Conservation (phyloP, 2,888 invertebrate species). For the Eupithecia centaureata region DNA sequence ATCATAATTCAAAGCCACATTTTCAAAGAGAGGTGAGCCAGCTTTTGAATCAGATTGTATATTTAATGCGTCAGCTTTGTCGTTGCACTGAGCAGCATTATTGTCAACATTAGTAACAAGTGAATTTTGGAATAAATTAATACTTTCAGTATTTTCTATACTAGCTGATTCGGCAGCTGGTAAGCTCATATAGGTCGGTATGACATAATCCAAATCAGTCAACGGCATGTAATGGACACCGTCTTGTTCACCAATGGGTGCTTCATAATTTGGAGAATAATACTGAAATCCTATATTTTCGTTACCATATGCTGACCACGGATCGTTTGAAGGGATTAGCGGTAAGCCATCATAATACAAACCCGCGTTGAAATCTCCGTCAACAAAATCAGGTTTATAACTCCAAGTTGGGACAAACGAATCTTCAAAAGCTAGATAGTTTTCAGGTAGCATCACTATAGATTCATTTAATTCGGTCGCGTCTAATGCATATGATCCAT, state of each 20-base stretch:
- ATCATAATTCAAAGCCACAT: conserved; percentile 59
- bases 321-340: conserved; percentile 73
- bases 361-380: conserved; percentile 63
- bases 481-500: conserved; percentile 72
- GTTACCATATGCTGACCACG: conserved; percentile 73
- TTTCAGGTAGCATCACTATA: conserved; percentile 76
- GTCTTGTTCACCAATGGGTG: conserved; percentile 60
- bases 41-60: conserved; percentile 38
- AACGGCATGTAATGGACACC: conserved; percentile 73
- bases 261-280: conserved; percentile 69
- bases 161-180: conserved; percentile 66
- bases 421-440: conserved; percentile 81
- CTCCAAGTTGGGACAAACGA: conserved; percentile 79
- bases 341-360: conserved; percentile 73
- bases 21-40: conserved; percentile 46
- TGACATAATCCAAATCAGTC: conserved; percentile 74
- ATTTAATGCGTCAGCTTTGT: conserved; percentile 29
- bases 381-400: conserved; percentile 69
- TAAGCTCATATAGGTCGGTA: conserved; percentile 76
- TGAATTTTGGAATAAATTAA: conserved; percentile 44
- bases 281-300: conserved; percentile 70
- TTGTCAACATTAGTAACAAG: conserved; percentile 49
- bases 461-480: conserved; percentile 63
- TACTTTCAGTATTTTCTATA: conserved; percentile 53
- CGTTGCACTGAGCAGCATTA: conserved; percentile 44